phyloP scores from a whole-genome alignment of 2,888 invertebrate species.

The Encarsia formosa region DNA sequence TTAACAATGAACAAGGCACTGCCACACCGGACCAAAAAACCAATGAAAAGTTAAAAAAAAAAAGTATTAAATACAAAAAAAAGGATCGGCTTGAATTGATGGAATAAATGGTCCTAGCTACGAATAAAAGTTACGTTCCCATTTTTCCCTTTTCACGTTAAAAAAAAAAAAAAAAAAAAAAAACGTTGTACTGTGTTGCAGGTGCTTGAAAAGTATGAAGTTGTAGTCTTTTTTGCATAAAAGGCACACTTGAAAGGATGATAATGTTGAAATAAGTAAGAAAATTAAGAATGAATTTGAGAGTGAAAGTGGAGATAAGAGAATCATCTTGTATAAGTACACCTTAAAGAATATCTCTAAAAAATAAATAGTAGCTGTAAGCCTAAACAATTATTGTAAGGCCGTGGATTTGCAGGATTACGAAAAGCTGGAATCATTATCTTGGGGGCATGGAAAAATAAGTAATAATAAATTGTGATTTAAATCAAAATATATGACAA shows the following conservation, averaged over 20 bases:
- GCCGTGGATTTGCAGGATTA: conserved; percentile 41
- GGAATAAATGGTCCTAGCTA: conserved; percentile 19
- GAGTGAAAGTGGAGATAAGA: conserved; percentile 22
- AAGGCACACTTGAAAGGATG: not conserved
- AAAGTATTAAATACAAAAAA: conserved; percentile 9
- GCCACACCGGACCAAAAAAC: conserved; percentile 41
- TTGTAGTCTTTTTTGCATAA: not conserved
- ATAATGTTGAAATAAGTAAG: conserved; percentile 20
- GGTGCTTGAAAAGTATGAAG: not conserved
- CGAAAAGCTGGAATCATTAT: not conserved
- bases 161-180: conserved; percentile 13
- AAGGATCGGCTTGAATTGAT: conserved; percentile 11
- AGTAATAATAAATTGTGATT: conserved; percentile 1
- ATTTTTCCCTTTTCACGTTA: conserved; percentile 8
- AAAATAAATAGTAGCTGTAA: conserved; percentile 44
- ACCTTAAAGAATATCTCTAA: conserved; percentile 41
- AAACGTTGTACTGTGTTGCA: not conserved
- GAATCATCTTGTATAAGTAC: conserved; percentile 47
- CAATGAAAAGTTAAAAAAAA: conserved; percentile 10
- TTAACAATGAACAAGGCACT: conserved; percentile 36
- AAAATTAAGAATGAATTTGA: not conserved
- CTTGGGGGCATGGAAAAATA: no score
- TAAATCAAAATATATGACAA: conserved; percentile 16
- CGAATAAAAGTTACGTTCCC: no score
- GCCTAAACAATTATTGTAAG: conserved; percentile 42